These are phyloP conservation scores for Drosophila mulleri DNA, from an alignment of 2,888 invertebrate species.

Conservation along the genomic window DNA sequence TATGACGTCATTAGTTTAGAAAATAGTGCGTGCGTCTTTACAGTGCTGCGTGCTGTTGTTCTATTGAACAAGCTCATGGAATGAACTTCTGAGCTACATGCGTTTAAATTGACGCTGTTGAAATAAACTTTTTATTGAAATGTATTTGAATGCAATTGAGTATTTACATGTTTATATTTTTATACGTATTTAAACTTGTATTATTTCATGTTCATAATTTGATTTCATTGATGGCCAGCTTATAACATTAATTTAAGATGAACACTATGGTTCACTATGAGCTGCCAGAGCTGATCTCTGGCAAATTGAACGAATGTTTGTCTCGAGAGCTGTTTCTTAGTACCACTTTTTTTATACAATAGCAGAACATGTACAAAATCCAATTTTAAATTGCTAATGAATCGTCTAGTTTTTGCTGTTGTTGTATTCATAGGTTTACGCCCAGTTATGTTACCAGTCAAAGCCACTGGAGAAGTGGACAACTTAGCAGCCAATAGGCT, in stretches of 20 bases:
- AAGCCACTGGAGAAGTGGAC: too few species aligned
- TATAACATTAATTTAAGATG: too few species aligned
- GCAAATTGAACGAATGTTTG: not conserved
- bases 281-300: too few species aligned
- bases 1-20: too few species aligned
- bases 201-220: not conserved
- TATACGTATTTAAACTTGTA: not conserved
- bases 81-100: not conserved
- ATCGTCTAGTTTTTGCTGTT: too few species aligned
- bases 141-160: not conserved
- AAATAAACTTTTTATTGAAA: not conserved
- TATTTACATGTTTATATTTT: not conserved
- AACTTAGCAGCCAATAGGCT: not conserved
- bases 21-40: too few species aligned
- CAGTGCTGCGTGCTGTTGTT: too few species aligned
- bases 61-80: not conserved
- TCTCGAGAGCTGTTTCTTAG: constrained; percentile 5
- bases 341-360: not conserved
- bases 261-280: not conserved
- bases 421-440: not conserved
- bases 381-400: too few species aligned
- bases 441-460: not conserved
- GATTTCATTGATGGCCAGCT: not conserved
- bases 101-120: too few species aligned
- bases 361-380: not conserved